A percentile compares a stretch with the other conserved stretches of the same genome.
phyloP scores from a whole-genome alignment of 2,113 vertebrate genomes.

The Dunckerocampus dactyliophorus region DNA sequence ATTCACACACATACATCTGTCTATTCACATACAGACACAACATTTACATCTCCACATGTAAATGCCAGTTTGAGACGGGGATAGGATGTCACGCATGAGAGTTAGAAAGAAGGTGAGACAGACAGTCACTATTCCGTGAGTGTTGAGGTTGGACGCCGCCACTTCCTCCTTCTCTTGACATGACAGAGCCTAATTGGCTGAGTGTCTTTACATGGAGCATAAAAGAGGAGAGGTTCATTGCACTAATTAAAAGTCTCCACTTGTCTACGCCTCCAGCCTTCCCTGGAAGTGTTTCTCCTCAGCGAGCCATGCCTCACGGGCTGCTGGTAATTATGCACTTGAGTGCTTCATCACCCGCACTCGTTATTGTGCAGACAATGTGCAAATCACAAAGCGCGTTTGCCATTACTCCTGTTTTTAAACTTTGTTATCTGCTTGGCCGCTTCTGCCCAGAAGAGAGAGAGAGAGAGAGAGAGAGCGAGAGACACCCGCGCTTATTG shows the following conservation, averaged over 20 bases:
- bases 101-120: not conserved
- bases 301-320: conserved; percentile 12
- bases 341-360: conserved; percentile 21
- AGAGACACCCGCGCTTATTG: too few species aligned
- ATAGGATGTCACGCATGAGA: not conserved
- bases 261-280: not conserved
- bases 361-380: conserved; percentile 14
- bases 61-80: too few species aligned
- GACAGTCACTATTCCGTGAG: not conserved
- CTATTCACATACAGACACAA: too few species aligned
- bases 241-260: conserved; percentile 43
- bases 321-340: conserved; percentile 35
- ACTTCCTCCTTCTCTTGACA: conserved; percentile 9
- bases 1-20: too few species aligned
- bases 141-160: not conserved
- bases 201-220: conserved; percentile 22
- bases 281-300: conserved; percentile 17
- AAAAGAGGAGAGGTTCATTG: conserved; percentile 38
- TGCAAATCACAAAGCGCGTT: conserved; percentile 21
- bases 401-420: not conserved
- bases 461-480: not conserved
- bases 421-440: conserved; percentile 20
- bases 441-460: conserved; percentile 14
- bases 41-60: too few species aligned
- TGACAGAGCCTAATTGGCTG: conserved; percentile 32